These are phyloP conservation scores for Folsomia candida DNA, from an alignment of 2,888 invertebrate species.

Conservation along the genomic window DNA sequence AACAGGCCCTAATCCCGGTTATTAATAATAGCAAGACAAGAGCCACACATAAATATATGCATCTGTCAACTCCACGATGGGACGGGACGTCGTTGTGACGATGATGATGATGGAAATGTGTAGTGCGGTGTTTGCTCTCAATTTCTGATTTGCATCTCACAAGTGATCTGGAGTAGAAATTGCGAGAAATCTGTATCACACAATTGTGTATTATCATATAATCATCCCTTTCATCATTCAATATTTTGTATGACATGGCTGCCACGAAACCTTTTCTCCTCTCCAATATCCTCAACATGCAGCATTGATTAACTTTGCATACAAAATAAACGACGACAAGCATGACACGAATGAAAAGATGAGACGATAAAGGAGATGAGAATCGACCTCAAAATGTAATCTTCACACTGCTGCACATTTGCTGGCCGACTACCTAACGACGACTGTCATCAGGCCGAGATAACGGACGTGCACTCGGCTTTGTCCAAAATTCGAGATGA, in stretches of 20 bases:
- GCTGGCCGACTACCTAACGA: neutral
- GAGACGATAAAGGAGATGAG: constrained; percentile 13
- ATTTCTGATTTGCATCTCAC: neutral
- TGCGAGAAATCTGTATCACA: neutral
- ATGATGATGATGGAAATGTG: neutral
- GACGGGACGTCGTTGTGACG: too few relatives aligned
- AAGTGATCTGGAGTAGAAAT: neutral
- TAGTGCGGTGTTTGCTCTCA: neutral
- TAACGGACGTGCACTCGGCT: too few relatives aligned
- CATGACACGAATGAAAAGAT: constrained; percentile 17
- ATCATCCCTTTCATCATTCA: constrained; percentile 17
- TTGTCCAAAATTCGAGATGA: neutral
- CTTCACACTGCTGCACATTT: neutral
- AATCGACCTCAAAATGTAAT: constrained; percentile 4
- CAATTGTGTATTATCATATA: constrained; percentile 15
- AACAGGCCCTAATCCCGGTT: neutral
- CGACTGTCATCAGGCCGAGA: neutral
- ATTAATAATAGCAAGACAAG: too few relatives aligned
- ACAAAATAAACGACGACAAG: constrained; percentile 15
- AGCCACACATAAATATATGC: too few relatives aligned
- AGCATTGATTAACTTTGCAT: constrained; percentile 17
- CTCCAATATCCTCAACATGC: neutral
- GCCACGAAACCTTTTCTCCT: neutral
- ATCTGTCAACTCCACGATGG: too few relatives aligned
- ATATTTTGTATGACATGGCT: constrained; percentile 10